Evolutionary conservation across 1,140 invertebrate species (phyloP).

Genomic region (Vanessa atalanta): DNA sequence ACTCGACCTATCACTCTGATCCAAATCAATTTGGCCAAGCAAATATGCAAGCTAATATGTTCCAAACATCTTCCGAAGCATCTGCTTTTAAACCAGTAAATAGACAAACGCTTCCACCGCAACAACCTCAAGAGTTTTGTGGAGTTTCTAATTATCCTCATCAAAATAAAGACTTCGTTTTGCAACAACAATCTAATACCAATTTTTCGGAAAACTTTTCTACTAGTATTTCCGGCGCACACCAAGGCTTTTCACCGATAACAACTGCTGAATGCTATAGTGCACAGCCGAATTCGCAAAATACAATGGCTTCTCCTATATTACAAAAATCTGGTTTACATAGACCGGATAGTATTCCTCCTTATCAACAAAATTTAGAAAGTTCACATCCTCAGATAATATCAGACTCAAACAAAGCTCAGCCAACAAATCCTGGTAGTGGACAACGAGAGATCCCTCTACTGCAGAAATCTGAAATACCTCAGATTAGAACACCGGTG

Average conservation of each 20-base stretch:
- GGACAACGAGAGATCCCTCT: background rate
- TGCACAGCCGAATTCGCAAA: background rate
- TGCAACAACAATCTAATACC: conserved; percentile 45
- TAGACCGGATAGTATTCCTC: conserved; percentile 82
- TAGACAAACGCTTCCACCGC: conserved; percentile 69
- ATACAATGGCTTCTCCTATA: background rate
- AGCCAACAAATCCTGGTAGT: conserved; percentile 33
- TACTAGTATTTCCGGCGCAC: conserved; percentile 34
- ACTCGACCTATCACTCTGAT: conserved; percentile 36
- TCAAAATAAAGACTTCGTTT: conserved; percentile 13
- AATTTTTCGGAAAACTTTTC: conserved; percentile 33
- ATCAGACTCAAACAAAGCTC: conserved; percentile 7
- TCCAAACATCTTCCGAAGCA: conserved; percentile 65
- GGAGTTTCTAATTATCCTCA: conserved; percentile 41
- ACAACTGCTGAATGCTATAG: conserved; percentile 58
- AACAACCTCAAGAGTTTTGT: conserved; percentile 64
- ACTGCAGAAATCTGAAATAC: background rate
- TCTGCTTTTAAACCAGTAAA: conserved; percentile 77
- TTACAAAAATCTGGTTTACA: conserved; percentile 68
- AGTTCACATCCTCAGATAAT: conserved; percentile 58
- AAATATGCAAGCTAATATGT: conserved; percentile 60
- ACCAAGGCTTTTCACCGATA: conserved; percentile 56
- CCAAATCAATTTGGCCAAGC: conserved; percentile 28
- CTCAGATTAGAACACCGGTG: conserved; percentile 40
- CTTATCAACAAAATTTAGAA: conserved; percentile 83